phyloP scores from a whole-genome alignment of 2,113 vertebrate species.

The Cathartes aura region DNA sequence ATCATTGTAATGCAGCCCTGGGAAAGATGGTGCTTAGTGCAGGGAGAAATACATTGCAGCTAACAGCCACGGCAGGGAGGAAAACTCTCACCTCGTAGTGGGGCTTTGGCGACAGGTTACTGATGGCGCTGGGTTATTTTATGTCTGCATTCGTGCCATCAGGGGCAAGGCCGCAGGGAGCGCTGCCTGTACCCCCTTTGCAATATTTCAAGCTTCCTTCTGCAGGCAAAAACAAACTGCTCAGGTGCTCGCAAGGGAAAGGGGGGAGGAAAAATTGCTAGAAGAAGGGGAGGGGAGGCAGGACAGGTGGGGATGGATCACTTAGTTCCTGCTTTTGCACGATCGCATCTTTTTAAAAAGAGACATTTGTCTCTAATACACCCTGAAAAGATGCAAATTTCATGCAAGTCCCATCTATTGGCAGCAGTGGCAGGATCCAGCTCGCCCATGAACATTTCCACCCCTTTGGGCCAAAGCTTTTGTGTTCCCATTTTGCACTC shows the following conservation, averaged over 20 bases:
- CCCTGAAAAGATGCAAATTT: not conserved
- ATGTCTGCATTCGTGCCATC: slow-evolving; percentile 74
- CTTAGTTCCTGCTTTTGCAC: not conserved
- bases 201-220: slow-evolving; percentile 79
- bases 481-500: not conserved
- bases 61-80: slow-evolving; percentile 83
- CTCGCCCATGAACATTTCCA: not conserved
- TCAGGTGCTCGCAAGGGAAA: slow-evolving; percentile 41
- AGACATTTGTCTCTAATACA: not conserved
- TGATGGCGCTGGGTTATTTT: slow-evolving; percentile 82
- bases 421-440: not conserved
- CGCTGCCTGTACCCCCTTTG: slow-evolving; percentile 39
- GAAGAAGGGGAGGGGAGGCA: not conserved
- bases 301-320: not conserved
- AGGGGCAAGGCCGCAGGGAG: slow-evolving; percentile 78
- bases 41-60: slow-evolving; percentile 80
- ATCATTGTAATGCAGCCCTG: slow-evolving; percentile 84
- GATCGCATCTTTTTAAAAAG: not conserved
- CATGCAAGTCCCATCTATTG: not conserved
- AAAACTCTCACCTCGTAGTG: slow-evolving; percentile 67
- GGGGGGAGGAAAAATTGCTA: not conserved
- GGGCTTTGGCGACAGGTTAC: slow-evolving; percentile 80
- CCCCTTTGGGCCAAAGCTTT: not conserved
- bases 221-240: slow-evolving; percentile 66
- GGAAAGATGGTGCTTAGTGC: slow-evolving; percentile 84